Evolutionary conservation across 2,113 vertebrate species (phyloP).

Genomic region (Cochlearius cochlearius): DNA sequence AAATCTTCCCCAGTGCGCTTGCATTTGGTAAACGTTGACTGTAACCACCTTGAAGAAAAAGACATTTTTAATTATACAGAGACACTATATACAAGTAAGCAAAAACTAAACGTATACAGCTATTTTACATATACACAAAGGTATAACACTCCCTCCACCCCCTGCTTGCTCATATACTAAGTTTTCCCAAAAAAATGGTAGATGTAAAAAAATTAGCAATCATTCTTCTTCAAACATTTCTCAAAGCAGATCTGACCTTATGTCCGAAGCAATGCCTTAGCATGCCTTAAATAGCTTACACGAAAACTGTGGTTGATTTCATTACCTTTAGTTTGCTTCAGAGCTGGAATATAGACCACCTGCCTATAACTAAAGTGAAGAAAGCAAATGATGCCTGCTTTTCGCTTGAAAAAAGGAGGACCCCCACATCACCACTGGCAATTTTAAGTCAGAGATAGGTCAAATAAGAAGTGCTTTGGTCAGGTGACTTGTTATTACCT

Average conservation of each 20-base stretch:
- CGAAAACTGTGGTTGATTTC: not conserved
- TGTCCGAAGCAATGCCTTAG: not conserved
- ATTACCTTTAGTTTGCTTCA: not conserved
- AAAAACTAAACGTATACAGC: not conserved
- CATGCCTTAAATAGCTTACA: not conserved
- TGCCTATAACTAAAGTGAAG: not conserved
- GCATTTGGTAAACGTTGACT: constrained; percentile 92
- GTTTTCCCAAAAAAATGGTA: not conserved
- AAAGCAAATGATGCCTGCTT: fast-evolving
- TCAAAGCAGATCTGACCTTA: not conserved
- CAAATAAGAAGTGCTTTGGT: not conserved
- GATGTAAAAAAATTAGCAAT: not conserved
- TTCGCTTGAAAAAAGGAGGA: not conserved
- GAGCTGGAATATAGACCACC: not conserved
- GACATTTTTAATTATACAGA: not conserved
- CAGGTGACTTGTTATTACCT: not conserved
- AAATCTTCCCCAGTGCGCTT: constrained; percentile 93
- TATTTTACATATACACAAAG: not conserved
- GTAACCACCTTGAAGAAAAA: constrained; percentile 80
- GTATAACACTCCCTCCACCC: not conserved
- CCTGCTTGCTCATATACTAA: not conserved
- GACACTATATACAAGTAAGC: fast-evolving
- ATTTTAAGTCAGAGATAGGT: not conserved
- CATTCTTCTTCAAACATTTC: not conserved
- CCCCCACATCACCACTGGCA: fast-evolving